phyloP scores from a whole-genome alignment of 2,888 invertebrate species.

The Harmothoe impar region DNA sequence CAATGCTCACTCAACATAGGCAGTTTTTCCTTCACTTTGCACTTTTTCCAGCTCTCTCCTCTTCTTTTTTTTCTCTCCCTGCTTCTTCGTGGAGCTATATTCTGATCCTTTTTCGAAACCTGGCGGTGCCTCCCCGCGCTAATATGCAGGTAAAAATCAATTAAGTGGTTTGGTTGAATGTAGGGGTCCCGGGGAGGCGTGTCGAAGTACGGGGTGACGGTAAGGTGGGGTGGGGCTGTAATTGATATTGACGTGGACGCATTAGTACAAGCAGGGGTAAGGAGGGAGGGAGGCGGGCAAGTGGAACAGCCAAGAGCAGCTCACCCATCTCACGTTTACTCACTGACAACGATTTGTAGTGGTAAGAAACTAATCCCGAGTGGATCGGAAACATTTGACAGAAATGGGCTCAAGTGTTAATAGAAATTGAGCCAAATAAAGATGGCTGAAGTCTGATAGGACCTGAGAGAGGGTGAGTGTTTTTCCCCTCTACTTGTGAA shows the following conservation, averaged over 20 bases:
- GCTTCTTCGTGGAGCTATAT: background rate
- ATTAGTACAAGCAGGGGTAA: background rate
- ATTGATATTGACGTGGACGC: slow-evolving; percentile 26
- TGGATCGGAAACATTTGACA: background rate
- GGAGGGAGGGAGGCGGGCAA: background rate
- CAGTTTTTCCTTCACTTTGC: background rate
- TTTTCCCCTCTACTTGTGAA: no score
- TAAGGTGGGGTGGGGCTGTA: background rate
- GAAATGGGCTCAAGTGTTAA: background rate
- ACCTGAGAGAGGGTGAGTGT: no score
- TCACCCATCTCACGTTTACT: background rate
- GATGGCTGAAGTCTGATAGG: no score
- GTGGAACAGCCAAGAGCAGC: background rate
- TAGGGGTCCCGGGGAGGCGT: background rate
- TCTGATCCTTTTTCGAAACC: background rate
- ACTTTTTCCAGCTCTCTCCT: background rate
- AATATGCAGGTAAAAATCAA: slow-evolving; percentile 58
- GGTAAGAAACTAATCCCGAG: background rate
- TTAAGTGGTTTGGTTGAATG: slow-evolving; percentile 38
- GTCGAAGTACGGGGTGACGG: background rate
- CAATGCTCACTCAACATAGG: background rate
- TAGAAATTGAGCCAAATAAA: no score
- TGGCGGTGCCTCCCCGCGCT: background rate
- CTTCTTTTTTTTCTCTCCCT: background rate
- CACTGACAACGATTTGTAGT: background rate